A percentile compares a stretch with the other conserved stretches of the same genome.
Conservation (phyloP, 2,113 vertebrate species). For the Cyphomyrus plagiostoma region DNA sequence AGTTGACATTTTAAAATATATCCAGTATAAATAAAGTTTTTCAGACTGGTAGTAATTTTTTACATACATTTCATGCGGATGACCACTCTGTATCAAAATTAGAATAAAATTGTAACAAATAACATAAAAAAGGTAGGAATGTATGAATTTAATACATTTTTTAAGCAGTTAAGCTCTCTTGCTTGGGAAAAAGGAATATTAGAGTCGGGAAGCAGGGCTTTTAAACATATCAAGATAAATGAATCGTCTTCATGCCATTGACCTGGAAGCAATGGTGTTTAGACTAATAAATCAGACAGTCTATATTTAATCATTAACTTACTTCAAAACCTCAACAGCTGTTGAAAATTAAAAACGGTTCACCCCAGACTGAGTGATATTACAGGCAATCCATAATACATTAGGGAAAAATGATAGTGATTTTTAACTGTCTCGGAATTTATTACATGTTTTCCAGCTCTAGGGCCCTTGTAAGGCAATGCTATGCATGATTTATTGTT, state of each 20-base stretch:
- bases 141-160: constrained; percentile 39
- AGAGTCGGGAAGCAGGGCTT: constrained; percentile 79
- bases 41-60: not conserved
- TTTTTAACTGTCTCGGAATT: constrained; percentile 99
- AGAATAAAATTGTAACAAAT: constrained; percentile 8
- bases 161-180: constrained; percentile 60
- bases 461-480: constrained; percentile 84
- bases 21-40: not conserved
- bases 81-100: not conserved
- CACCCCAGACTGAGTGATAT: constrained; percentile 91
- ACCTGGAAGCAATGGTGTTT: constrained; percentile 94
- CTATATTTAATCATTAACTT: constrained; percentile 99
- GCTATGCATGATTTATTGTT: constrained; percentile 87
- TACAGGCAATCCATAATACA: constrained; percentile 99
- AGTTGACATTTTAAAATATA: not conserved
- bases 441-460: constrained; percentile 93
- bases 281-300: constrained; percentile 99
- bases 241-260: constrained; percentile 97
- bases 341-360: constrained; percentile 99
- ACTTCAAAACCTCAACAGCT: constrained; percentile 94
- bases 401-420: constrained; percentile 99
- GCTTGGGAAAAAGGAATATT: constrained; percentile 67
- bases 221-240: constrained; percentile 98
- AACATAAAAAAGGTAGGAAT: constrained; percentile 48
- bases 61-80: not conserved